Evolutionary conservation across 2,113 vertebrate species (phyloP).

Genomic region (Guaruba guarouba): DNA sequence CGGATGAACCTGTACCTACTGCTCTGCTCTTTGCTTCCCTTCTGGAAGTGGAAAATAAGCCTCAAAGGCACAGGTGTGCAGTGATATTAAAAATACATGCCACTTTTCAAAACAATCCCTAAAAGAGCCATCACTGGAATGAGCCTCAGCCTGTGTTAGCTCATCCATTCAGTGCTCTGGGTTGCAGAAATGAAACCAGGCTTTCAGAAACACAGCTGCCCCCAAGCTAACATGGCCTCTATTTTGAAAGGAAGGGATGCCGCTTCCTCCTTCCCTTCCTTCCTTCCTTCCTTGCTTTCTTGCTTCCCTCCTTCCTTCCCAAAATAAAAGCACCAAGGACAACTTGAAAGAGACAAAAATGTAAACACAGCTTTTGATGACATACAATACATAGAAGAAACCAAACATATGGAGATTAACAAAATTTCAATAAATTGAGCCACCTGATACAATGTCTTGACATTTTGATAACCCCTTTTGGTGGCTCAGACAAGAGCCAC

Average conservation of each 20-base stretch:
- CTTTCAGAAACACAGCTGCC: not conserved
- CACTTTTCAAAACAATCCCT: not conserved
- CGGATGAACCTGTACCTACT: not conserved
- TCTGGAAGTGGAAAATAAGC: not conserved
- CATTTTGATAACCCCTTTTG: not conserved
- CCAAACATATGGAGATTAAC: not conserved
- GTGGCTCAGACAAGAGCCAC: not conserved
- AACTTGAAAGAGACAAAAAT: constrained; percentile 13
- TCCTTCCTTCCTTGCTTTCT: not conserved
- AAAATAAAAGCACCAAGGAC: not conserved
- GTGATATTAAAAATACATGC: not conserved
- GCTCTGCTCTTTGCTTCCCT: not conserved
- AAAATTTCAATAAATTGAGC: constrained; percentile 19
- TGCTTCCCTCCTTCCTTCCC: not conserved
- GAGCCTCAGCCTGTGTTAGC: not conserved
- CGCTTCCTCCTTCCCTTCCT: not conserved
- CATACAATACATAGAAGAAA: not conserved
- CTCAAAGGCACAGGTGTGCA: constrained; percentile 3
- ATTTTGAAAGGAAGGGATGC: not conserved
- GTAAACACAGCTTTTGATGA: not conserved
- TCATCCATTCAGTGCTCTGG: not conserved
- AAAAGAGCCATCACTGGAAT: not conserved
- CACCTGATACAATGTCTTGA: not conserved
- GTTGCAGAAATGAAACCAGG: not conserved
- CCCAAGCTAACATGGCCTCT: not conserved